Evolutionary conservation across 2,888 invertebrate species (phyloP), one percentile per base, ranked within the genome.

Genomic region (Empis livida): DNA sequence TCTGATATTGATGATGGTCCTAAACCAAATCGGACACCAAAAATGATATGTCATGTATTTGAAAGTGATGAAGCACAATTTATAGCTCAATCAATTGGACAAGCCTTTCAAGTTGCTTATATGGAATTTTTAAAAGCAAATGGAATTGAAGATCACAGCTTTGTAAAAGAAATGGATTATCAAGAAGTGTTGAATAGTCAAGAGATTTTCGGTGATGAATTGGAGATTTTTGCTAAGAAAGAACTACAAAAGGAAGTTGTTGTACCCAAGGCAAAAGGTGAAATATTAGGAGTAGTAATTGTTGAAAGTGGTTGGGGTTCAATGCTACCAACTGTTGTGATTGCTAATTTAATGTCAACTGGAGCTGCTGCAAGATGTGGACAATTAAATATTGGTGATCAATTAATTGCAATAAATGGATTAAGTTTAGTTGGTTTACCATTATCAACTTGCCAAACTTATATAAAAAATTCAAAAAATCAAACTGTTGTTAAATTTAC

Each of bases 241-340:
- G 96, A 96, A 68, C 82, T 91, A 71, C 95, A 96, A 64, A 93
- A 93, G 71, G 93, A 93, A 76, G 96, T 99, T 55, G 95, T 99
- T 49, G 95, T 99, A 47, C 97, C 97, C 47, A 99, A 99, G 72
- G 82, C 91, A 37, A 96, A 96, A 68, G 95, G 96, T 17, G 99
- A 99, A 73, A 92, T 95, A 55, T 74, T 99, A 41, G 99, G 99
- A 23, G 92, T 99, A 54, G 97, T 99, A 44, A 95, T 99, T 60
- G 99, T 99, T 52, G 99, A 99, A 72, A 96, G 96, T 0, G 99
- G 99, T 39, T 99, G 99, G 99, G 99, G 99, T 32, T 96, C 96
- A 42, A 97, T 99, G 97, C 74, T 99, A 57, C 99, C 99, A 23
- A 99, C 99, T 1, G 97, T 99, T 43, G 99, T 99, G 45, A 92